phyloP scores from a whole-genome alignment of 1,140 invertebrate genomes.

The Papilio dardanus region DNA sequence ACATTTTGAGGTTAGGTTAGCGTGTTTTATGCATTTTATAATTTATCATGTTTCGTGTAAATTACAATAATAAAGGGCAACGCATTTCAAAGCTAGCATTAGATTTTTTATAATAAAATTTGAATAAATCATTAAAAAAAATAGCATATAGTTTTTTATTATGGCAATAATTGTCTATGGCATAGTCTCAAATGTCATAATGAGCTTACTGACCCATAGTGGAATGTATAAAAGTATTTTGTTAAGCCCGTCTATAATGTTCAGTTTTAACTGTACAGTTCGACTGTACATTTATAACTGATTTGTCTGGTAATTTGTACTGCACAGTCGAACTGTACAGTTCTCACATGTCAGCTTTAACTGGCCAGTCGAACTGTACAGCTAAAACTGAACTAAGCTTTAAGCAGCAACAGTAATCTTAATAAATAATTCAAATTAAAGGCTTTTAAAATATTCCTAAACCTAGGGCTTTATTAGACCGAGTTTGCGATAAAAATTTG shows the following conservation, averaged over 20 bases:
- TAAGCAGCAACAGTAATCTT: not conserved
- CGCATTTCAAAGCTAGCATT: slow-evolving; percentile 3
- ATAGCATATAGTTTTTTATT: slow-evolving; percentile 2
- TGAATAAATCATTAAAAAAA: not conserved
- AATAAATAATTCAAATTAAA: not conserved
- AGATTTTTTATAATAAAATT: not conserved
- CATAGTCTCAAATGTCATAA: slow-evolving; percentile 1
- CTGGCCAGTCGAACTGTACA: too few species aligned
- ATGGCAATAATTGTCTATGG: slow-evolving; percentile 25
- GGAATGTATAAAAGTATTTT: not conserved
- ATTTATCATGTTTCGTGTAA: not conserved
- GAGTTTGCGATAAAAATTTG: too few species aligned
- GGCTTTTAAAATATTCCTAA: slow-evolving; percentile 18
- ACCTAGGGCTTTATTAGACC: too few species aligned
- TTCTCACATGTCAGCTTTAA: too few species aligned
- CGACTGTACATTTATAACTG: too few species aligned
- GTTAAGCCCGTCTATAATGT: too few species aligned
- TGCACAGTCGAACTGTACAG: too few species aligned
- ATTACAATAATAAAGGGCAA: not conserved
- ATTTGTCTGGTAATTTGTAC: too few species aligned
- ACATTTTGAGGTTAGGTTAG: slow-evolving; percentile 5
- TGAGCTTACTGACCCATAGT: slow-evolving; percentile 19
- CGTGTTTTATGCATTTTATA: not conserved
- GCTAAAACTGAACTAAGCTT: too few species aligned
- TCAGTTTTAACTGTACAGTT: too few species aligned